Percentiles rank a stretch among this genome's conserved stretches.
Conservation (phyloP, 2,797 vertebrate species). For the Megaceryle alcyon region DNA sequence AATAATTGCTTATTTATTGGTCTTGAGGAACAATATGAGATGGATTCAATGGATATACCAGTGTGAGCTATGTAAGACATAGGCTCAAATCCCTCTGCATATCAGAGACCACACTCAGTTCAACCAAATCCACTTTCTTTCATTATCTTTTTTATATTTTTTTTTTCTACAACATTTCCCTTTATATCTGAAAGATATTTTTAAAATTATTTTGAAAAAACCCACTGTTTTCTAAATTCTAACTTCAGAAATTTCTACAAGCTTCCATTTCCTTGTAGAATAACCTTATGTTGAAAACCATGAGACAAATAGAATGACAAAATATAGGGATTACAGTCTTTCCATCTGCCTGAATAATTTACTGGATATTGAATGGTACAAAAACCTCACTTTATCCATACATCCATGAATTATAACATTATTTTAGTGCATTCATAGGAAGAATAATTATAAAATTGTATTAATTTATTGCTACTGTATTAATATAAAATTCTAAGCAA, state of each 20-base stretch:
- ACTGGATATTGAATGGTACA: background rate
- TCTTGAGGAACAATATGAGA: background rate
- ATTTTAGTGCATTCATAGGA: background rate
- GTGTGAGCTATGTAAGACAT: background rate
- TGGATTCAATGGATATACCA: background rate
- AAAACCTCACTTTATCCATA: background rate
- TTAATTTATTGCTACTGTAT: background rate
- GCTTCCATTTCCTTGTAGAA: background rate
- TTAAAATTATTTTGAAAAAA: background rate
- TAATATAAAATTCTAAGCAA: background rate
- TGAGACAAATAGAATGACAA: background rate
- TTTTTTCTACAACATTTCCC: background rate
- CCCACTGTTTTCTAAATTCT: background rate
- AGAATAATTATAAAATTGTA: background rate
- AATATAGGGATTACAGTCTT: background rate
- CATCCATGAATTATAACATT: background rate
- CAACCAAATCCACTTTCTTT: background rate
- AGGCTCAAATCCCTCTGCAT: background rate
- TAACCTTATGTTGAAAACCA: background rate
- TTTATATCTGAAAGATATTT: background rate
- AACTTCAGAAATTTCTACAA: background rate
- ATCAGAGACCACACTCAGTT: background rate
- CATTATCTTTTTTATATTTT: background rate
- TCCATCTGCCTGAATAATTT: background rate
- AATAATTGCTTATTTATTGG: background rate